Conservation (phyloP, 1,140 invertebrate genomes). For the Temnothorax nylanderi region DNA sequence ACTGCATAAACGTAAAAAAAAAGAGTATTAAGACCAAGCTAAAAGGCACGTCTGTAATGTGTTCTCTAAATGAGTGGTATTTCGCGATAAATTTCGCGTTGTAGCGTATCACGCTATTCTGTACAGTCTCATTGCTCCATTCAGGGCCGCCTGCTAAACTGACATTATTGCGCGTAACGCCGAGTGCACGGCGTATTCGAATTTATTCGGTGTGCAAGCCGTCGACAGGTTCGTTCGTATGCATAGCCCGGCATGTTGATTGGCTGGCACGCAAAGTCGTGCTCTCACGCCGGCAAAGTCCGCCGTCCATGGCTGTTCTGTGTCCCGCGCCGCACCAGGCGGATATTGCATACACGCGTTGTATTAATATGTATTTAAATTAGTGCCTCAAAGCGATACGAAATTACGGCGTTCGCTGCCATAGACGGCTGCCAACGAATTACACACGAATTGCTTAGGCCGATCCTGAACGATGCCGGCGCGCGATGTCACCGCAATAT, state of each 20-base stretch:
- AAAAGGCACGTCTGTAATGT: not conserved
- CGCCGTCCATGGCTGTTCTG: conserved; percentile 37
- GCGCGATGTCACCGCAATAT: not conserved
- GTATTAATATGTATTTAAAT: conserved; percentile 84
- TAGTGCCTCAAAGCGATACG: conserved; percentile 79
- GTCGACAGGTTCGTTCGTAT: conserved; percentile 70
- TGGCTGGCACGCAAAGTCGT: conserved; percentile 68
- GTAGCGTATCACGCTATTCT: conserved; percentile 22
- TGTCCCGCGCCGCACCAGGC: conserved; percentile 26
- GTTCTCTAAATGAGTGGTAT: not conserved
- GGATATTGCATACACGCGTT: conserved; percentile 78
- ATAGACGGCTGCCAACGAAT: conserved; percentile 33
- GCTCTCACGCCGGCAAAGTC: conserved; percentile 61
- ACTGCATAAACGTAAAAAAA: not conserved
- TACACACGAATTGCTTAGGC: conserved; percentile 43
- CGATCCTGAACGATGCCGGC: not conserved
- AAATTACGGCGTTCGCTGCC: conserved; percentile 77
- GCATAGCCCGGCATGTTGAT: conserved; percentile 69
- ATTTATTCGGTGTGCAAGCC: conserved; percentile 59
- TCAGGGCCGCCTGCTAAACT: conserved; percentile 32
- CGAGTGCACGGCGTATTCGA: conserved; percentile 43
- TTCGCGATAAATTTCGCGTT: conserved; percentile 36
- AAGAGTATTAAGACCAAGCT: not conserved
- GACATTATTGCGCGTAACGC: conserved; percentile 54
- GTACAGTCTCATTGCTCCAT: conserved; percentile 38